phyloP scores from a whole-genome alignment of 1,140 invertebrate species.

The Temnothorax nylanderi region DNA sequence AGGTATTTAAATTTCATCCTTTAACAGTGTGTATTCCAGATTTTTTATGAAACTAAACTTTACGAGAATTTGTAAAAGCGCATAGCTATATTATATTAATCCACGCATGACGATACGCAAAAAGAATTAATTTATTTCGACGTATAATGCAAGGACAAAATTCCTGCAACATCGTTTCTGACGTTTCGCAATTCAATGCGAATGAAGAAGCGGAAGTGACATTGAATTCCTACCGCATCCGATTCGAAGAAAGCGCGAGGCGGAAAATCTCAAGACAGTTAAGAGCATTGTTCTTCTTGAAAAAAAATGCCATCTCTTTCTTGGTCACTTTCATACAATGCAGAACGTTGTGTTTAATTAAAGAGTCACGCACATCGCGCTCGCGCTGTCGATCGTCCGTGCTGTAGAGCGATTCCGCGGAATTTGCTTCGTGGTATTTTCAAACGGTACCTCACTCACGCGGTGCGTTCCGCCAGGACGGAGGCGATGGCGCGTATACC shows the following conservation, averaged over 20 bases:
- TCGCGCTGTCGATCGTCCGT: slow-evolving; percentile 3
- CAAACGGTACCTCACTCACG: slow-evolving; percentile 81
- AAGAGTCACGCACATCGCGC: slow-evolving; percentile 10
- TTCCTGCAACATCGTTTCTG: background rate
- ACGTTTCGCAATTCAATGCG: background rate
- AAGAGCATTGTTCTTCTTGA: background rate
- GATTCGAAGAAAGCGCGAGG: background rate
- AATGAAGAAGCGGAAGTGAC: background rate
- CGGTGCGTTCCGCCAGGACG: slow-evolving; percentile 71
- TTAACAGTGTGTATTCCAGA: too few relatives aligned
- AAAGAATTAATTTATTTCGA: background rate
- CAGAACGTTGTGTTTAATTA: slow-evolving; percentile 56
- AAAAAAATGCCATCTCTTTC: slow-evolving; percentile 1
- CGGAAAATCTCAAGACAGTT: background rate
- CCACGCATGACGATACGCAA: background rate
- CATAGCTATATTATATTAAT: background rate
- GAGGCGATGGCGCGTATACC: slow-evolving; percentile 39
- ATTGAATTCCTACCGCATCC: background rate
- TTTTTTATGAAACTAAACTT: too few relatives aligned
- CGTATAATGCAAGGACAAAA: background rate
- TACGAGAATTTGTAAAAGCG: too few relatives aligned
- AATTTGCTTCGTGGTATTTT: slow-evolving; percentile 79
- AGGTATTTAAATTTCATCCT: too few relatives aligned
- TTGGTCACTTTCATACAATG: background rate
- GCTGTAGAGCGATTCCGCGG: slow-evolving; percentile 49